Percentiles rank a stretch among this genome's conserved stretches.
These are phyloP conservation scores for Sturnus vulgaris DNA, from an alignment of 2,113 vertebrate genomes.

Conservation along the genomic window DNA sequence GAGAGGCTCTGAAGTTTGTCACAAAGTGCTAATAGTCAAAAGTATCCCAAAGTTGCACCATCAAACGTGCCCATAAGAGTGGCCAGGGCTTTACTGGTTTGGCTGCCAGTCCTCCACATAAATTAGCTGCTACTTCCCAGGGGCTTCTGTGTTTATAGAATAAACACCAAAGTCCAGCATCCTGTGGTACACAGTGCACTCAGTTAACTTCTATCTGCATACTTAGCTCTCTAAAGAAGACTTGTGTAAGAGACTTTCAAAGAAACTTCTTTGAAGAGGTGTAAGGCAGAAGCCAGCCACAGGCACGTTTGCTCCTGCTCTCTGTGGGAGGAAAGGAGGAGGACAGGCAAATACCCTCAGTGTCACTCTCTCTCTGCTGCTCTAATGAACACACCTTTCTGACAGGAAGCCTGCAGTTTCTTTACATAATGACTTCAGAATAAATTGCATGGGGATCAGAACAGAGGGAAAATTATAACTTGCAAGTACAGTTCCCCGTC, in stretches of 20 bases:
- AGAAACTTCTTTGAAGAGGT: constrained; percentile 1
- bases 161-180: neutral
- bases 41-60: neutral
- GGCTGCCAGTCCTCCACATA: neutral
- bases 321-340: constrained; percentile 1
- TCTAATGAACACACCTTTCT: neutral
- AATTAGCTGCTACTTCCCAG: neutral
- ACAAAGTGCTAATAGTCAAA: neutral
- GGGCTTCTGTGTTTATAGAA: neutral
- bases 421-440: constrained; percentile 44
- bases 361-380: neutral
- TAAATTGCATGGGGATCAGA: constrained; percentile 17
- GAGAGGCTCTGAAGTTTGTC: neutral
- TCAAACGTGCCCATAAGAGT: neutral
- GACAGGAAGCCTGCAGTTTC: neutral
- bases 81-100: neutral
- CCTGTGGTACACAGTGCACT: neutral
- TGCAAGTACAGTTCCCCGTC: neutral
- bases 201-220: neutral
- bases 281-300: neutral
- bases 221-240: neutral
- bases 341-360: neutral
- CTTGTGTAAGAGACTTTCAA: neutral
- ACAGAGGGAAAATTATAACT: constrained; percentile 37
- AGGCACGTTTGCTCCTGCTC: neutral